Evolutionary conservation across 2,888 invertebrate genomes (phyloP), one percentile per base, ranked within the genome.

Genomic region (Euphydryas editha): DNA sequence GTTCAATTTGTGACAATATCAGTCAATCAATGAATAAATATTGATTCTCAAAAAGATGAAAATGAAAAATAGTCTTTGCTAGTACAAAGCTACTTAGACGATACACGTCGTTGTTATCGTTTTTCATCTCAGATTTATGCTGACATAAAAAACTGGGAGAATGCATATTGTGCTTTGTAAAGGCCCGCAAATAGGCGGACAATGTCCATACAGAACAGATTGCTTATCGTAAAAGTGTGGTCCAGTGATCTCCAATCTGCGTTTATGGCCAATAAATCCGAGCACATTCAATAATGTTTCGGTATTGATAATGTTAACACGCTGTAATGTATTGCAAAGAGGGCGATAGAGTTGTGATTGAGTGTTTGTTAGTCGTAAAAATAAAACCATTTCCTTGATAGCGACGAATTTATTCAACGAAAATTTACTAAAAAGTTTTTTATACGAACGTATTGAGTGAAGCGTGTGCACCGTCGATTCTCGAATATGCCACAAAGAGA

Each of bases 181-280:
- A 80, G 76, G 78, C 75, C 78, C 75, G 78, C 83, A 80, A 84
- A 87, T 83, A 83, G 80, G 76, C 78, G 76, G 76, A 78, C 76
- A 75, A 73, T 77, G 76, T 76, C 78, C 81, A 82, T 83, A 84
- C 80, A 74, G 77, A 78, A 80, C 76, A 88, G 87, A 92, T 92
- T 91, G 88, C 87, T 84, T 84, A 86, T 90, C 91, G 84, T 92
- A 91, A 91, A 91, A 86, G 73, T 78, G 82, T 82, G 85, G 85
- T 86, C 88, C 85, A 81, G 81, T 84, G 90, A 90, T 91, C 91
- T 88, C 87, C 87, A 91, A 91, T 92, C 90, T 84, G 80, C 75
- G 81, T 91, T 92, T 90, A 92, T 85, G 72, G 86, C 76, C 83
- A 75, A 85, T 91, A 88, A 90, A 84, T 84, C 78, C 68, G 69